Conservation (phyloP, 1,140 invertebrate genomes). For the Manduca sexta region DNA sequence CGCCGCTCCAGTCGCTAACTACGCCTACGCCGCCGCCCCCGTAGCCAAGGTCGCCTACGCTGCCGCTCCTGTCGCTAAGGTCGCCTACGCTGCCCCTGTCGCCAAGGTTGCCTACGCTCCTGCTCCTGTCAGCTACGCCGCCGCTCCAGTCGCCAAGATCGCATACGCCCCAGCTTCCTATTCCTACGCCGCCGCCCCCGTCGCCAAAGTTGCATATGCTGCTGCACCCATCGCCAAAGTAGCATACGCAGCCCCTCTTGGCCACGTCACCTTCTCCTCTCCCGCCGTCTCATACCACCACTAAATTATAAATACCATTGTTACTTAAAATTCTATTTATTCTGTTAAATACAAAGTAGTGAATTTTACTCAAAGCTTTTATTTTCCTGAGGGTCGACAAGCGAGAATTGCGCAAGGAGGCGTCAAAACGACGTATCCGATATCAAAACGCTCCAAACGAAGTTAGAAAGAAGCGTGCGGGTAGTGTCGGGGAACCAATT, state of each 20-base stretch:
- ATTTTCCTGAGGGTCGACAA: constrained; percentile 26
- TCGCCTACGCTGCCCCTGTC: constrained; percentile 27
- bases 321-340: constrained; percentile 35
- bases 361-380: constrained; percentile 20
- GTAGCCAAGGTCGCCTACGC: constrained; percentile 17
- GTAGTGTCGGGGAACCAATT: constrained; percentile 69
- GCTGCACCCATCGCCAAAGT: constrained; percentile 22
- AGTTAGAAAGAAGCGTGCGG: constrained; percentile 64
- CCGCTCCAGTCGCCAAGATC: constrained; percentile 22
- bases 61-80: constrained; percentile 14
- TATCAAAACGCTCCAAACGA: constrained; percentile 69
- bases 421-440: constrained; percentile 64
- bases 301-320: constrained; percentile 26
- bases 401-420: constrained; percentile 49
- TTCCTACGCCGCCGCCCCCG: constrained; percentile 21
- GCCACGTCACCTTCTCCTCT: constrained; percentile 43
- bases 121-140: constrained; percentile 29
- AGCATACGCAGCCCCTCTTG: constrained; percentile 27
- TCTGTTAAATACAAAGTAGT: constrained; percentile 39
- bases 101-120: constrained; percentile 31
- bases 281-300: constrained; percentile 48
- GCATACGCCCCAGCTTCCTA: constrained; percentile 23
- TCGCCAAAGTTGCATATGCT: constrained; percentile 28
- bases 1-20: constrained; percentile 27
- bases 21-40: constrained; percentile 33